These are phyloP conservation scores for Watsonalla cultraria DNA, from an alignment of 2,888 invertebrate genomes.

Conservation along the genomic window DNA sequence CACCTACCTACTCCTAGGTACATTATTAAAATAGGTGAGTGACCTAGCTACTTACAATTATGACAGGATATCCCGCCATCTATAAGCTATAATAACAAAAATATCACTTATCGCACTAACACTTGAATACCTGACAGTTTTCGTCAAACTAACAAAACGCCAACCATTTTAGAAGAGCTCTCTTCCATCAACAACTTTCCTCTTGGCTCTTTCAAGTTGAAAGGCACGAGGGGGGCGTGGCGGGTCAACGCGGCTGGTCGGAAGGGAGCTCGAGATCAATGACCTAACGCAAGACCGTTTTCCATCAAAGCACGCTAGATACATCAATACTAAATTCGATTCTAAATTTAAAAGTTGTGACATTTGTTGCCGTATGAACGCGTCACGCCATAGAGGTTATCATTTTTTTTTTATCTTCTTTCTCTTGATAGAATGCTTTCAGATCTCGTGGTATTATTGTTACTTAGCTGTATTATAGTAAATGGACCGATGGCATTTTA, in stretches of 20 bases:
- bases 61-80: neutral
- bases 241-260: conserved; percentile 17
- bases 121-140: conserved; percentile 15
- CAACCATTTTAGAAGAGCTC: neutral
- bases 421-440: neutral
- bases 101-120: neutral
- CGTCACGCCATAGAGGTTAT: neutral
- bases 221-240: neutral
- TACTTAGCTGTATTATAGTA: too few species aligned
- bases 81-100: neutral
- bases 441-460: neutral
- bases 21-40: too few species aligned
- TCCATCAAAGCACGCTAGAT: conserved; percentile 37
- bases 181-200: neutral
- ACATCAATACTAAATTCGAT: neutral
- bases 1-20: too few species aligned
- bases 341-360: neutral
- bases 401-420: neutral
- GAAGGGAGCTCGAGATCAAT: conserved; percentile 23
- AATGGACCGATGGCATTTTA: too few species aligned
- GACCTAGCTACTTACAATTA: neutral
- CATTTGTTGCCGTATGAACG: neutral
- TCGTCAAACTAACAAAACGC: conserved; percentile 11
- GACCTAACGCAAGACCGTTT: conserved; percentile 33
- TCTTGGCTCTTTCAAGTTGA: neutral